Conservation (phyloP, 2,113 vertebrate species). For the Cryptomyrus ogoouensis region DNA sequence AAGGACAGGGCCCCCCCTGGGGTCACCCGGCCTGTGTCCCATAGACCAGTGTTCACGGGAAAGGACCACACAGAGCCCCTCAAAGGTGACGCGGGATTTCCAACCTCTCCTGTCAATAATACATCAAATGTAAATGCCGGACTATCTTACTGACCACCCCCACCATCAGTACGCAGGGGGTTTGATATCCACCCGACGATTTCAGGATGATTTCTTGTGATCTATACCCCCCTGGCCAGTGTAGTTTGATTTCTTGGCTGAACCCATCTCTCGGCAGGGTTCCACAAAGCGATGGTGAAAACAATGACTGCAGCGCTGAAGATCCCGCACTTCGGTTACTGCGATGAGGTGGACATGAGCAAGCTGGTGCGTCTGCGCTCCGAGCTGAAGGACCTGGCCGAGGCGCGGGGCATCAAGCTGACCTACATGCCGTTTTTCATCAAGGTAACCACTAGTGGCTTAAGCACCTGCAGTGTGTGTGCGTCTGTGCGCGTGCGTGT, state of each 20-base stretch:
- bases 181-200: background rate
- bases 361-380: conserved; percentile 68
- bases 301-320: conserved; percentile 85
- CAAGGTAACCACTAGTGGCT: conserved; percentile 64
- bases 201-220: background rate
- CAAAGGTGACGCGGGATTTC: conserved; percentile 68
- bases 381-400: conserved; percentile 62
- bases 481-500: too few relatives aligned
- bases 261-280: conserved; percentile 60
- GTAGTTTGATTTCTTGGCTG: background rate
- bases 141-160: background rate
- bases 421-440: conserved; percentile 97
- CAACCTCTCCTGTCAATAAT: background rate
- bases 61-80: conserved; percentile 81
- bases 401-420: conserved; percentile 73
- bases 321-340: conserved; percentile 92
- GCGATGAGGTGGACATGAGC: conserved; percentile 83
- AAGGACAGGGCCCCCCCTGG: conserved; percentile 42
- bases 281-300: conserved; percentile 90
- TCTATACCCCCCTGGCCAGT: background rate
- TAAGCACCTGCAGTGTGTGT: background rate
- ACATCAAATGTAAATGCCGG: background rate
- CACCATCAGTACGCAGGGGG: background rate
- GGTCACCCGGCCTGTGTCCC: conserved; percentile 43
- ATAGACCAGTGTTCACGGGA: conserved; percentile 65